phyloP scores from a whole-genome alignment of 1,140 invertebrate species.

The Patella vulgata region DNA sequence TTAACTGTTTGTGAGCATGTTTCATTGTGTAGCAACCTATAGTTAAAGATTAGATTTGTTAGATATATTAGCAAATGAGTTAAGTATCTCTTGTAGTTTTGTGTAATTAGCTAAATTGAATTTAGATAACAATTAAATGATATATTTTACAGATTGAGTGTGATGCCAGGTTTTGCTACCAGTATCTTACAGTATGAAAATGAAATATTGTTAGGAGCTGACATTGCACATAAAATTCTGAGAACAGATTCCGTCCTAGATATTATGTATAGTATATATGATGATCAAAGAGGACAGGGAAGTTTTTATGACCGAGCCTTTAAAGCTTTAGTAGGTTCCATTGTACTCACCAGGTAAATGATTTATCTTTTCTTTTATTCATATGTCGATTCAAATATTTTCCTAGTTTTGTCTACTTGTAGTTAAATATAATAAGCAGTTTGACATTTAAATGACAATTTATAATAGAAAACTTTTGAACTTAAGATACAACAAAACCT shows the following conservation, averaged over 20 bases:
- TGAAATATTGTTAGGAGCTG: constrained; percentile 84
- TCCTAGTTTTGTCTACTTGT: background rate
- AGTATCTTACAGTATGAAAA: constrained; percentile 84
- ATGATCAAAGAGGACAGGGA: constrained; percentile 48
- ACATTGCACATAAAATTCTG: constrained; percentile 85
- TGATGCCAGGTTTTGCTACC: constrained; percentile 87
- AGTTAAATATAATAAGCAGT: background rate
- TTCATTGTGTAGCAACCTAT: no score
- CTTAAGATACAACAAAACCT: no score
- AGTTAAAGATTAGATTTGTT: no score
- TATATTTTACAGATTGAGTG: constrained; percentile 80
- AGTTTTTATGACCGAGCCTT: constrained; percentile 71
- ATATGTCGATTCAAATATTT: background rate
- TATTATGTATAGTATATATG: constrained; percentile 72
- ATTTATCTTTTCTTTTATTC: no score
- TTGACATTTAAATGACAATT: background rate
- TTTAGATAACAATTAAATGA: no score
- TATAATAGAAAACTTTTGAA: no score
- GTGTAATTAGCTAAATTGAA: no score
- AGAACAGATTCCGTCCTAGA: constrained; percentile 81
- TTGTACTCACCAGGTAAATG: constrained; percentile 79
- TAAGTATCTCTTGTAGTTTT: no score
- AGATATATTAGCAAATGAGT: no score
- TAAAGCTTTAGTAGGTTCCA: constrained; percentile 74
- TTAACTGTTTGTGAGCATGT: no score